Percentiles rank a stretch among this genome's conserved stretches.
Evolutionary conservation across 1,140 invertebrate genomes (phyloP).

Genomic region (Pachyrhynchus sulphureomaculatus): DNA sequence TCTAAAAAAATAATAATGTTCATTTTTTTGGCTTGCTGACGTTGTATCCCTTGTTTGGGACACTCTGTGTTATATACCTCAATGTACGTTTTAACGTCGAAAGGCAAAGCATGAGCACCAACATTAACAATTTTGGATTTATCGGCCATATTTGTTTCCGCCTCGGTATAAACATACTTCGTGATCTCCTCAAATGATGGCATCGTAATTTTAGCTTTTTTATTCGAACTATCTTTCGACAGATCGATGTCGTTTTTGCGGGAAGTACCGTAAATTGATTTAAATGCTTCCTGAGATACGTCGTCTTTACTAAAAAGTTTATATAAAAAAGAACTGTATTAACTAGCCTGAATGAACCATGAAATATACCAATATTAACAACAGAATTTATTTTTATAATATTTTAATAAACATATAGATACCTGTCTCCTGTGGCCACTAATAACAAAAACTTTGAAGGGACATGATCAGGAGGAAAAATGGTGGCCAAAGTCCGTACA

Average conservation of each 20-base stretch:
- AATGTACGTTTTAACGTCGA: slow-evolving; percentile 62
- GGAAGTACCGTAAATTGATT: slow-evolving; percentile 63
- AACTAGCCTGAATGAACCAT: too few species aligned
- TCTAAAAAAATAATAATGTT: too few species aligned
- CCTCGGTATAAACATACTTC: slow-evolving; percentile 54
- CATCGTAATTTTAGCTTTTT: slow-evolving; percentile 44
- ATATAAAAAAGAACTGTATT: neutral
- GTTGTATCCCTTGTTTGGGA: too few species aligned
- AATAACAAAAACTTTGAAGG: slow-evolving; percentile 81
- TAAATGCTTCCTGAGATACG: slow-evolving; percentile 70
- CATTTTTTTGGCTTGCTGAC: too few species aligned
- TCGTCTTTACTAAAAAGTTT: slow-evolving; percentile 70
- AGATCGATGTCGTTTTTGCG: slow-evolving; percentile 45
- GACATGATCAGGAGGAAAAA: slow-evolving; percentile 79
- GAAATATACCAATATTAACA: too few species aligned
- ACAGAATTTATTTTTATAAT: too few species aligned
- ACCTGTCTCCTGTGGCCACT: slow-evolving; percentile 82
- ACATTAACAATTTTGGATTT: slow-evolving; percentile 55
- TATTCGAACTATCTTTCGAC: slow-evolving; percentile 37
- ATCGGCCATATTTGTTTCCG: slow-evolving; percentile 50
- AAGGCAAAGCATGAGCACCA: slow-evolving; percentile 68
- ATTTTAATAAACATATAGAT: too few species aligned
- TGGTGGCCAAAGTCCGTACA: slow-evolving; percentile 76
- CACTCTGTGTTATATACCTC: slow-evolving; percentile 64
- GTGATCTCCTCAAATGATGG: slow-evolving; percentile 50